phyloP scores from a whole-genome alignment of 2,888 invertebrate genomes.

The Polydrusus cervinus region DNA sequence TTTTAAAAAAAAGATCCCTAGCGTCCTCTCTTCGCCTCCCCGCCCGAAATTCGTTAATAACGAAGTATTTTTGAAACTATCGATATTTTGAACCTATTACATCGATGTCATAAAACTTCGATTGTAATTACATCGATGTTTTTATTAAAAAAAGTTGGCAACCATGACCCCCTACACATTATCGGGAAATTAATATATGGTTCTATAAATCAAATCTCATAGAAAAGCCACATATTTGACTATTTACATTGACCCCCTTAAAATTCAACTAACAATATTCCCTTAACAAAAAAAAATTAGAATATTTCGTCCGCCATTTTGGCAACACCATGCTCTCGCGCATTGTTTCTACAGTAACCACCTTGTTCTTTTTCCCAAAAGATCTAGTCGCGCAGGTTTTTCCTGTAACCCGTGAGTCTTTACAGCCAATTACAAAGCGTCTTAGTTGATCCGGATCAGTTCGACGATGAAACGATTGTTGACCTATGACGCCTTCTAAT shows the following conservation, averaged over 20 bases:
- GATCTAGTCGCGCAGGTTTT: background rate
- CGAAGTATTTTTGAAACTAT: too few species aligned
- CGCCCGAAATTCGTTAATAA: too few species aligned
- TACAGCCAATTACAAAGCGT: background rate
- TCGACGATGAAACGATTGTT: background rate
- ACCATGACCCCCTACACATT: background rate
- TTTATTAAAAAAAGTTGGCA: conserved; percentile 17
- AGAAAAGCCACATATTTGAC: too few species aligned
- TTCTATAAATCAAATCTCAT: too few species aligned
- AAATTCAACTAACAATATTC: too few species aligned
- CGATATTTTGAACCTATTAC: too few species aligned
- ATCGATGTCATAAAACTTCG: too few species aligned
- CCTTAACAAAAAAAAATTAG: too few species aligned
- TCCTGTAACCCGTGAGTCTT: background rate
- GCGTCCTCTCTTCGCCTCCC: too few species aligned
- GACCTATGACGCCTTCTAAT: background rate
- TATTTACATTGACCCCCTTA: too few species aligned
- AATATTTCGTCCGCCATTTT: background rate
- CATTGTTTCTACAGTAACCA: background rate
- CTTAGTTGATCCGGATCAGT: background rate
- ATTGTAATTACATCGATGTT: too few species aligned
- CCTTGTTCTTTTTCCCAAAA: background rate
- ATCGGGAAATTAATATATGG: background rate
- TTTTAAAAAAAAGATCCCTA: too few species aligned
- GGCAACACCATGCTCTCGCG: background rate